Evolutionary conservation across 2,888 invertebrate species (phyloP), one percentile per base, ranked within the genome.

Genomic region (Dimorphilus gyrociliatus): DNA sequence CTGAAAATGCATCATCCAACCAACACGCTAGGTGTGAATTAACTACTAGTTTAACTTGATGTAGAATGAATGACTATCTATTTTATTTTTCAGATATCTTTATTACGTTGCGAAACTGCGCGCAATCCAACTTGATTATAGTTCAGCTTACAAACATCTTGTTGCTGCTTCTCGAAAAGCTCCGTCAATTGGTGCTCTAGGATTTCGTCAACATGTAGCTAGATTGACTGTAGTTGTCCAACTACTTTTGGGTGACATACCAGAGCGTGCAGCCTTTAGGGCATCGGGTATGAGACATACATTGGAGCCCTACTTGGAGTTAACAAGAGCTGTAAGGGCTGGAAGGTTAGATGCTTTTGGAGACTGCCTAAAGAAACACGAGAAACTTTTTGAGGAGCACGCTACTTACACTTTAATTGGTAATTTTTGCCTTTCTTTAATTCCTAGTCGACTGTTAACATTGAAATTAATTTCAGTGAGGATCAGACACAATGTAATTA

Each of bases 121-220:
- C n/a, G n/a, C n/a, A n/a, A 88, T 92, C n/a, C 76, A 90, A 48
- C 67, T 99, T 37, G 92, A 97, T 59, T 97, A 99, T 67, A 86
- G 88, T 47, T 81, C 84, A 51, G 94, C 97, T 2, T 88, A 92
- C 51, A 90, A 90, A 56, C 84, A 94, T 65, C 69, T 99, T 36
- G 76, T 92, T 8, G 92, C 94, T 48, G 71, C 72, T 1, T 70
- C 92, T 54, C 73, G 97, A 16, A 99, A 99, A 63, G 88, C 97
- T 1, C 97, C 97, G 0, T 94, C 94, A 62, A 81, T 81, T 47
- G 79, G 90, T 16, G 97, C 94, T n/a, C 78, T 94, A 39, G 97
- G 97, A 23, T 99, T 99, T 57, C 78, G 94, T 38, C 97, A 97
- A 67, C 86, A 86, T 13, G 90, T 85, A 1, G 8, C n/a, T 10